Evolutionary conservation across 1,140 invertebrate species (phyloP).

Genomic region (Thaumatotibia leucotreta): DNA sequence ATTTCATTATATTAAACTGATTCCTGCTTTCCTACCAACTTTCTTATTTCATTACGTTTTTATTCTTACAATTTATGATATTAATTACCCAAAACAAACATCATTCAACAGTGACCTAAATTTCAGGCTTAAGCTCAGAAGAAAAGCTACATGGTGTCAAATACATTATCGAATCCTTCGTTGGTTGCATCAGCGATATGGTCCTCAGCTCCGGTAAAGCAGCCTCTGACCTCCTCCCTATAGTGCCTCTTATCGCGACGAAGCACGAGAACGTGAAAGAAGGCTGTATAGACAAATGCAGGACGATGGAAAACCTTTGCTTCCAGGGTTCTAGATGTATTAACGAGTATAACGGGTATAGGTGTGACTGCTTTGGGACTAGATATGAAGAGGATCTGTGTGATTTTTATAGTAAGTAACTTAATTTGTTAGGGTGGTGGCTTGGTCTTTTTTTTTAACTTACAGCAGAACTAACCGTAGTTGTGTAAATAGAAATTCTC

Average conservation of each 20-base stretch:
- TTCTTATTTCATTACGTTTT: no score
- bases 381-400: slow-evolving; percentile 93
- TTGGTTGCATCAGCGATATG: slow-evolving; percentile 93
- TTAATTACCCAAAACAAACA: no score
- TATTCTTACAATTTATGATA: no score
- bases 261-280: slow-evolving; percentile 92
- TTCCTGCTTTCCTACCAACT: no score
- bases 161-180: slow-evolving; percentile 94
- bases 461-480: no score
- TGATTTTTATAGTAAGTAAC: slow-evolving; percentile 90
- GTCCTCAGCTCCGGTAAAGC: slow-evolving; percentile 89
- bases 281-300: slow-evolving; percentile 89
- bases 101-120: no score
- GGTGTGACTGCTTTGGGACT: slow-evolving; percentile 94
- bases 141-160: slow-evolving; percentile 91
- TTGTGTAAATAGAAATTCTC: no score
- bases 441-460: no score
- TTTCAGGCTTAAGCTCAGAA: slow-evolving; percentile 88
- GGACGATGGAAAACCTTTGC: slow-evolving; percentile 87
- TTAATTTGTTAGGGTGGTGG: no score
- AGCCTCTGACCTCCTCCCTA: slow-evolving; percentile 86
- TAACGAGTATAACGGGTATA: slow-evolving; percentile 91
- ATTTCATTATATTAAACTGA: no score
- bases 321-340: slow-evolving; percentile 90
- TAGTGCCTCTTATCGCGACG: slow-evolving; percentile 87